phyloP scores from a whole-genome alignment of 2,113 vertebrate species.

The Oriolus oriolus region DNA sequence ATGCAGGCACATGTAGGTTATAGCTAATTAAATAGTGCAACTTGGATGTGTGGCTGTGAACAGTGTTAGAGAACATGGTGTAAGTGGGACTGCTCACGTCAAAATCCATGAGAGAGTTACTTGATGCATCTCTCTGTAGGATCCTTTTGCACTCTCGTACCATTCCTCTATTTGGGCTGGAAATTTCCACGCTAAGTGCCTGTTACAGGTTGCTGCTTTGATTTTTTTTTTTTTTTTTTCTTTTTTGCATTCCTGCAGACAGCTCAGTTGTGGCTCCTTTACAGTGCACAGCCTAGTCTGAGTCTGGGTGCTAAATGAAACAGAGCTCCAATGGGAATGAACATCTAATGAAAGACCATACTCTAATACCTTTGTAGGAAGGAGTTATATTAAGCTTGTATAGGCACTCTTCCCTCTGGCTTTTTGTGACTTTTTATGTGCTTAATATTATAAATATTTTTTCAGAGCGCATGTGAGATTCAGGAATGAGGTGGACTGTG shows the following conservation, averaged over 20 bases:
- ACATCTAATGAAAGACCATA: neutral
- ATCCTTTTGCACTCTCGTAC: neutral
- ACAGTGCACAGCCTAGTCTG: neutral
- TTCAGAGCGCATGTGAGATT: neutral
- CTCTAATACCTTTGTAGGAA: neutral
- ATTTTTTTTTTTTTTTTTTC: neutral
- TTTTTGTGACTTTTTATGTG: neutral
- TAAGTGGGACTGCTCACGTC: neutral
- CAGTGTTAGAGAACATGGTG: accelerated
- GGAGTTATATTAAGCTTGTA: neutral
- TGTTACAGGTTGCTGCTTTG: neutral
- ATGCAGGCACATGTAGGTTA: neutral
- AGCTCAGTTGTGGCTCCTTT: neutral
- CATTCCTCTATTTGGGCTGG: neutral
- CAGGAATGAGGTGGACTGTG: neutral
- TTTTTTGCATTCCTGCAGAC: neutral
- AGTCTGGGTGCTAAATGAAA: neutral
- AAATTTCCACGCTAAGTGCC: neutral
- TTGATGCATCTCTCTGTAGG: neutral
- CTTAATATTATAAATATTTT: neutral
- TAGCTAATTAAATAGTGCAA: neutral
- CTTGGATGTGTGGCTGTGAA: accelerated
- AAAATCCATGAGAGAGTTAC: neutral
- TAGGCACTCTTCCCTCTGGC: neutral
- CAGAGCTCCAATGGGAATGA: neutral